Evolutionary conservation across 2,797 vertebrate species (phyloP), one percentile per base, ranked within the genome.

Genomic region (Onychomys torridus): DNA sequence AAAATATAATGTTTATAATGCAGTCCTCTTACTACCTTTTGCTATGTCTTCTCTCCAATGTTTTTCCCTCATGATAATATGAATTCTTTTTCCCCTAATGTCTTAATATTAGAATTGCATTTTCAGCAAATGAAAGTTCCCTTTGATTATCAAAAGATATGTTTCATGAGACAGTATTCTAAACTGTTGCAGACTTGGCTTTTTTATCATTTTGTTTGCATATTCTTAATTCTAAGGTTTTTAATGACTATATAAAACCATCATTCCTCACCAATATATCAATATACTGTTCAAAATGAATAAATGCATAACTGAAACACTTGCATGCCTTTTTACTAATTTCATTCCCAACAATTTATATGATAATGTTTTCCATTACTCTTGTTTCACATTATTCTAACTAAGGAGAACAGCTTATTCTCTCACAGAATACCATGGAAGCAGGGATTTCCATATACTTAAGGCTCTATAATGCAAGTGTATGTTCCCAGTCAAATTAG

Each of bases 81-180:
- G 3, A 13, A 5, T 78, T 13, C 4, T 32, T 77, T 40, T 65
- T 67, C 79, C 82, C 32, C 67, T 14, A 88, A 52, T 57, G 79
- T 92, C 16, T 84, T 43, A 57, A 92, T 79, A 71, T 63, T 84
- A 34, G 29, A 95, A 83, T 69, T 79, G 5, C 3, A n/a, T 90
- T 87, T 88, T 79, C 57, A 0, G 27, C 13, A 23, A 84, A 76
- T 52, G 2, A 49, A 92, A 88, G 61, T 34, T 76, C 79, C 37
- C 43, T 81, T 81, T 57, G 21, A 92, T 76, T 79, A 17, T 93
- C 46, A 77, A 76, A 86, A 49, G 10, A 79, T n/a, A 23, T 92
- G 67, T 12, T 83, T 91, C 43, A 29, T 89, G 34, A 71, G 21
- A 19, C 21, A 92, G 5, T 10, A 16, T 94, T 84, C 81, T 83